Evolutionary conservation across 2,888 invertebrate genomes (phyloP).

Genomic region (Athetis lepigone): DNA sequence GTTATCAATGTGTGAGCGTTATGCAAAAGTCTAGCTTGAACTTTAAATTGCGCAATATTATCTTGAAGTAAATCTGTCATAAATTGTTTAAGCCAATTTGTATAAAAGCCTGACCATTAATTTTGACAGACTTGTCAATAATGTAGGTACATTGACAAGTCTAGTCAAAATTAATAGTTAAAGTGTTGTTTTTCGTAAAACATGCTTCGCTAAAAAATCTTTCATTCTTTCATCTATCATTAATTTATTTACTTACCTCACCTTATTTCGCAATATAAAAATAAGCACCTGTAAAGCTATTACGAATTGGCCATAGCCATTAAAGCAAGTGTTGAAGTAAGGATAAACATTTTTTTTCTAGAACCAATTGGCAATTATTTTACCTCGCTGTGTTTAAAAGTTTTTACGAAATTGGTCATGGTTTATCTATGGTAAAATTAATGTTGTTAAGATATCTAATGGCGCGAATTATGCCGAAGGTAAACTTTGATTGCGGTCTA

Average conservation of each 20-base stretch:
- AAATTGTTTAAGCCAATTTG: conserved; percentile 1
- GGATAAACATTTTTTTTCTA: conserved; percentile 24
- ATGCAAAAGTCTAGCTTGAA: conserved; percentile 41
- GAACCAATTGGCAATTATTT: conserved; percentile 41
- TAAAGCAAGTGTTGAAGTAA: conserved; percentile 23
- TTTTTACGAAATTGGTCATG: conserved; percentile 29
- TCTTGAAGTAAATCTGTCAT: conserved; percentile 25
- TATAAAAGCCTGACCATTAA: conserved; percentile 16
- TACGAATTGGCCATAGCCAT: neutral
- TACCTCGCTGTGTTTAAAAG: conserved; percentile 7
- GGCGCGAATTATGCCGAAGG: conserved; percentile 50
- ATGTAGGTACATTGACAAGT: neutral
- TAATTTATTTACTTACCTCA: conserved; percentile 2
- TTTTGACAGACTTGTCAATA: too few species aligned
- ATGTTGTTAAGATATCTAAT: conserved; percentile 30
- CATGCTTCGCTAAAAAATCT: too few species aligned
- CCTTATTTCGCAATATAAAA: neutral
- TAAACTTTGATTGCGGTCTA: conserved; percentile 54
- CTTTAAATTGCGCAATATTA: conserved; percentile 54
- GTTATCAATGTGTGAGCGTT: conserved; percentile 30
- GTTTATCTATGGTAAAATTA: conserved; percentile 40
- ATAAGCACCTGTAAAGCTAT: conserved; percentile 1
- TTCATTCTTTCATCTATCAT: too few species aligned
- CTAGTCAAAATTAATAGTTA: neutral
- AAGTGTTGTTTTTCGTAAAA: neutral